These are phyloP conservation scores for Lampris incognitus DNA, from an alignment of 2,113 vertebrate species.

Conservation along the genomic window DNA sequence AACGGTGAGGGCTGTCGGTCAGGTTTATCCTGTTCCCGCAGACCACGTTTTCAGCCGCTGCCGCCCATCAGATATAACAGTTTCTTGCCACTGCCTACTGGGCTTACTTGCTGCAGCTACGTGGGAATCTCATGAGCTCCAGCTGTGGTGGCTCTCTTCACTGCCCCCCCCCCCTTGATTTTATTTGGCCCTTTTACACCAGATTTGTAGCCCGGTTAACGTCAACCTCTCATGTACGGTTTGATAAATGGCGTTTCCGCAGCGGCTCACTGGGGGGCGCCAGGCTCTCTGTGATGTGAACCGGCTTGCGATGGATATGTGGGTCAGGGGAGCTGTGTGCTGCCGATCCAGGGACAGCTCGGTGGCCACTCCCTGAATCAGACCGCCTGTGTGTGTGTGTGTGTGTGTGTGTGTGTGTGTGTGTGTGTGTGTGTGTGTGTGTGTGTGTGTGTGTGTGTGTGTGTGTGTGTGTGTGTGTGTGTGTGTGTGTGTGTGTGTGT, in stretches of 20 bases:
- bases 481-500: constrained; percentile 5
- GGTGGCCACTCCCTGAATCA: constrained; percentile 60
- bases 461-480: constrained; percentile 38
- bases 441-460: constrained; percentile 37
- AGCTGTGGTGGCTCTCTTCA: neutral
- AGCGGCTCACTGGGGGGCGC: constrained; percentile 64
- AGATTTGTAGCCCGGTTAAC: constrained; percentile 8
- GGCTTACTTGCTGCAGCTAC: constrained; percentile 39
- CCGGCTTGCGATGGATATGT: constrained; percentile 37
- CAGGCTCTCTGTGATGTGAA: constrained; percentile 6
- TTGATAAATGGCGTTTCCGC: neutral
- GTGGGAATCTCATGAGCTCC: neutral
- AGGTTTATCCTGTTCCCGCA: constrained; percentile 71
- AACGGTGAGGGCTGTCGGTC: constrained; percentile 53
- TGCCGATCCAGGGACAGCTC: constrained; percentile 55
- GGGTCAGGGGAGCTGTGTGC: constrained; percentile 58
- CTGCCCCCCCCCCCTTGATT: constrained; percentile 10
- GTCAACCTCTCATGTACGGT: constrained; percentile 17
- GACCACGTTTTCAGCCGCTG: constrained; percentile 38
- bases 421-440: constrained; percentile 56
- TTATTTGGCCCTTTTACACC: constrained; percentile 12
- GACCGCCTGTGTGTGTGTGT: constrained; percentile 48
- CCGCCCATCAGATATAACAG: neutral
- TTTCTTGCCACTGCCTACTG: constrained; percentile 22
- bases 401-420: constrained; percentile 5